phyloP scores from a whole-genome alignment of 2,797 vertebrate species.

The Columba guinea region DNA sequence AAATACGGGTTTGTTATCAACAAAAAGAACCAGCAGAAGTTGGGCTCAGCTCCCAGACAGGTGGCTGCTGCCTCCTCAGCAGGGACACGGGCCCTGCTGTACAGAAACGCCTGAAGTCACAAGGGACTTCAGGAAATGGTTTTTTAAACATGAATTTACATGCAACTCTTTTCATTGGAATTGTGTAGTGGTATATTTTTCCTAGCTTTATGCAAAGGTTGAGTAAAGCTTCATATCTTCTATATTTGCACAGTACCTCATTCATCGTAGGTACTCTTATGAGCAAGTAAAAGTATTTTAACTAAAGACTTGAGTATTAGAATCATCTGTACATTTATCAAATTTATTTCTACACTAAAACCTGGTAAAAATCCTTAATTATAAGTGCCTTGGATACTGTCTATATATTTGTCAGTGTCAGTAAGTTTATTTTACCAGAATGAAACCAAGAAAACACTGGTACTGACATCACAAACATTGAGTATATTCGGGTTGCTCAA shows the following conservation, averaged over 20 bases:
- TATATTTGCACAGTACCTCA: background rate
- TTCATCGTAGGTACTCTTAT: background rate
- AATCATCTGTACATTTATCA: background rate
- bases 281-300: background rate
- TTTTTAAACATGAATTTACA: background rate
- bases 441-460: background rate
- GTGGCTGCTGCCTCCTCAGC: background rate
- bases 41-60: background rate
- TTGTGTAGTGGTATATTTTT: background rate
- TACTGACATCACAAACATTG: background rate
- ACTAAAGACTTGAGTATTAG: background rate
- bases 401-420: background rate
- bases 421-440: background rate
- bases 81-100: background rate
- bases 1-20: background rate
- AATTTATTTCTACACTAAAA: background rate
- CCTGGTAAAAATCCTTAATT: background rate
- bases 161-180: background rate
- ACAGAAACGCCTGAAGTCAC: background rate
- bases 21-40: background rate
- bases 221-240: background rate
- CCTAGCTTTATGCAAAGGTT: background rate
- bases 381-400: background rate
- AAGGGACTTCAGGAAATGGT: background rate
- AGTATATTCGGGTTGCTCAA: background rate